Percentiles rank a stretch among this genome's conserved stretches.
Evolutionary conservation across 2,888 invertebrate genomes (phyloP).

Genomic region (Eupithecia dodoneata): DNA sequence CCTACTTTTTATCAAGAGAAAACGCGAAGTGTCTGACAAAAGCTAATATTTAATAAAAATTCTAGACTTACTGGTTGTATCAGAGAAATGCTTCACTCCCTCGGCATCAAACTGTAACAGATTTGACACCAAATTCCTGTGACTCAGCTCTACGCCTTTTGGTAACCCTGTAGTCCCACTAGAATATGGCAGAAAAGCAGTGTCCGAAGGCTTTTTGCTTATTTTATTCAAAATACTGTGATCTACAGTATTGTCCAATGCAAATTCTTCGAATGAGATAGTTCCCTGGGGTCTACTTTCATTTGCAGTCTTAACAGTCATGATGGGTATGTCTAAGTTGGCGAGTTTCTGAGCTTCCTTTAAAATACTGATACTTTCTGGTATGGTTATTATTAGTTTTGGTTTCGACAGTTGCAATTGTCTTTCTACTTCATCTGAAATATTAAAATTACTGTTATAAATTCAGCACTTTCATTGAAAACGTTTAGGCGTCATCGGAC

Average conservation of each 20-base stretch:
- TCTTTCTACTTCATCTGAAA: conserved; percentile 87
- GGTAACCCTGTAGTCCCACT: conserved; percentile 93
- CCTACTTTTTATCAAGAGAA: not conserved
- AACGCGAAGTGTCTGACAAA: not conserved
- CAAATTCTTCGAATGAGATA: conserved; percentile 85
- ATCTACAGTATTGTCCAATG: conserved; percentile 75
- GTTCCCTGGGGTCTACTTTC: conserved; percentile 74
- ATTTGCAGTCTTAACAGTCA: conserved; percentile 56
- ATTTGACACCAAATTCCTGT: conserved; percentile 82
- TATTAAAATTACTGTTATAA: not conserved
- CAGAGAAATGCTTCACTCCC: conserved; percentile 55
- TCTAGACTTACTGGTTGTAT: conserved; percentile 64
- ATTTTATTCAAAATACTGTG: conserved; percentile 73
- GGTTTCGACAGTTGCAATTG: conserved; percentile 85
- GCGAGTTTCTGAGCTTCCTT: conserved; percentile 73
- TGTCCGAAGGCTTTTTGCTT: conserved; percentile 75
- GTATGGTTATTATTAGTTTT: conserved; percentile 85
- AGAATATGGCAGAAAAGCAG: conserved; percentile 89
- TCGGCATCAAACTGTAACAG: conserved; percentile 59
- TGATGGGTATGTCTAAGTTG: conserved; percentile 78
- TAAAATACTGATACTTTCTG: conserved; percentile 75
- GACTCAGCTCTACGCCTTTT: conserved; percentile 88
- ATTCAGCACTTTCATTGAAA: not conserved
- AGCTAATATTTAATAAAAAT: not conserved
- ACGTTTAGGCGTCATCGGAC: too few relatives aligned